phyloP scores from a whole-genome alignment of 1,140 invertebrate species.

The Leptinotarsa lineolata region DNA sequence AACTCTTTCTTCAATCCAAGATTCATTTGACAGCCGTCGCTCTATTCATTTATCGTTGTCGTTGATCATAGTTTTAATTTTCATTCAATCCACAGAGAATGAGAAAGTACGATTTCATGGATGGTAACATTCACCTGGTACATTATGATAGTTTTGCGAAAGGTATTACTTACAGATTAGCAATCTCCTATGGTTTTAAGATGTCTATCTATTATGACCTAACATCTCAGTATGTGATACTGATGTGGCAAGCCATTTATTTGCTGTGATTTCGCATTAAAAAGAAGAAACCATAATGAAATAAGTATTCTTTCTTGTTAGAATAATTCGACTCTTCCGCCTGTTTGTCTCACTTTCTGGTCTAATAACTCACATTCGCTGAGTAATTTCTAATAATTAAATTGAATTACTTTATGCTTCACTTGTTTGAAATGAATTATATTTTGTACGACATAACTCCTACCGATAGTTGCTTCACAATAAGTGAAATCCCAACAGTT shows the following conservation, averaged over 20 bases:
- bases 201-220: too few species aligned
- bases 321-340: slow-evolving; percentile 31
- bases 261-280: slow-evolving; percentile 12
- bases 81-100: too few species aligned
- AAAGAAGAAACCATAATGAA: slow-evolving; percentile 9
- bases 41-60: too few species aligned
- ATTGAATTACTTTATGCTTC: slow-evolving; percentile 27
- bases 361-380: slow-evolving; percentile 28
- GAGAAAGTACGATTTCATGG: too few species aligned
- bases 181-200: too few species aligned
- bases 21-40: too few species aligned
- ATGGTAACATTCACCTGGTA: too few species aligned
- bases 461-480: slow-evolving; percentile 25
- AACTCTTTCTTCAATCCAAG: too few species aligned
- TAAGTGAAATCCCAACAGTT: slow-evolving; percentile 27
- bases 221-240: neutral
- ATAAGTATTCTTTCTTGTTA: slow-evolving; percentile 19
- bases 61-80: too few species aligned
- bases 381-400: slow-evolving; percentile 28
- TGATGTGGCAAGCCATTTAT: slow-evolving; percentile 10
- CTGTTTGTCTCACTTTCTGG: slow-evolving; percentile 30
- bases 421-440: slow-evolving; percentile 23
- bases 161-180: too few species aligned
- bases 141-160: too few species aligned
- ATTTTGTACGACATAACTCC: slow-evolving; percentile 23